Percentiles rank a stretch among this genome's conserved stretches.
These are phyloP conservation scores for Nycticebus coucang DNA, from an alignment of 2,113 vertebrate species.

Conservation along the genomic window DNA sequence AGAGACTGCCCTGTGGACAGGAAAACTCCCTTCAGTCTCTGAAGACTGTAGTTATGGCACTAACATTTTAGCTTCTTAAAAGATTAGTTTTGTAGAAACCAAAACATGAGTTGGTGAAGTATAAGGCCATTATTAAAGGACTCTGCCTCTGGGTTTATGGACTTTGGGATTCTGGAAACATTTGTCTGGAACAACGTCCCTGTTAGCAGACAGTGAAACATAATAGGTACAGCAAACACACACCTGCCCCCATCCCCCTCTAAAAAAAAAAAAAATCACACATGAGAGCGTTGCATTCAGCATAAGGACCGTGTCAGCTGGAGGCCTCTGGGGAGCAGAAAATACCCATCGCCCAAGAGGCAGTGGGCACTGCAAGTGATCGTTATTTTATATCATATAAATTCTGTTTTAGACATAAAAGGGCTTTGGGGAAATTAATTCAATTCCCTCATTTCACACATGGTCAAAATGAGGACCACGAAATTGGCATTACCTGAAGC, in stretches of 20 bases:
- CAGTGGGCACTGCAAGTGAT: neutral
- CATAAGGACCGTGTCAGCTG: neutral
- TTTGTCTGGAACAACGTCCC: neutral
- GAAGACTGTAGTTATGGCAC: neutral
- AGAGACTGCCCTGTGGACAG: neutral
- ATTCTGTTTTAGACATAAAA: neutral
- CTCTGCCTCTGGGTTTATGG: neutral
- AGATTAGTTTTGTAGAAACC: slow-evolving; percentile 18
- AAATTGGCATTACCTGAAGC: neutral
- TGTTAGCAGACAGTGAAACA: neutral
- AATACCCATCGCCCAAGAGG: neutral
- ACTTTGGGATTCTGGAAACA: neutral
- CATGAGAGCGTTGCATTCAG: neutral
- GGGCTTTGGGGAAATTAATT: neutral
- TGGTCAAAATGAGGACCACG: neutral
- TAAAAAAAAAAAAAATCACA: neutral
- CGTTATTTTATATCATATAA: neutral
- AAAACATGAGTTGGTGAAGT: neutral
- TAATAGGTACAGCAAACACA: neutral
- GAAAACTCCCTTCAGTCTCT: neutral
- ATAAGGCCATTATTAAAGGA: neutral
- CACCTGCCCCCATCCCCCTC: too few relatives aligned
- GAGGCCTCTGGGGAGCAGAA: neutral
- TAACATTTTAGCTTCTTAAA: slow-evolving; percentile 4
- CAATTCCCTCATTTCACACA: neutral